Evolutionary conservation across 2,113 vertebrate genomes (phyloP).

Genomic region (Apus apus): DNA sequence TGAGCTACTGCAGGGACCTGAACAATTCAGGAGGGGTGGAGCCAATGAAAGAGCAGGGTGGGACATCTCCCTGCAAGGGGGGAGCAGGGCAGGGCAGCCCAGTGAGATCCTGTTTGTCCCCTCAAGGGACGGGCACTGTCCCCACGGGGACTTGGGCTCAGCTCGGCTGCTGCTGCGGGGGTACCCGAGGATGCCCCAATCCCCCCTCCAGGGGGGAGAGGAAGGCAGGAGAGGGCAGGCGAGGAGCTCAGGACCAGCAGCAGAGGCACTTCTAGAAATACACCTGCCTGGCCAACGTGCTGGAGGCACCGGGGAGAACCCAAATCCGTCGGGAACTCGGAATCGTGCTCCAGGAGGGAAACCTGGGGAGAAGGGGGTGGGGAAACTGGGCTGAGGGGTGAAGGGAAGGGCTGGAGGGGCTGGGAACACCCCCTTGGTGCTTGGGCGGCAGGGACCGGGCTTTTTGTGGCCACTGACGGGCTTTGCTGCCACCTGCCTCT

Average conservation of each 20-base stretch:
- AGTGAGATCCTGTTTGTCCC: fast-evolving
- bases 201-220: fast-evolving
- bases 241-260: background rate
- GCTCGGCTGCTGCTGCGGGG: background rate
- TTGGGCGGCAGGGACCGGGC: background rate
- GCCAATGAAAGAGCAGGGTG: fast-evolving
- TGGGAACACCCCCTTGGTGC: fast-evolving
- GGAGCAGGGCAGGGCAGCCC: background rate
- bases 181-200: background rate
- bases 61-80: too few relatives aligned
- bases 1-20: background rate
- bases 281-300: background rate
- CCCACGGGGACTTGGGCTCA: background rate
- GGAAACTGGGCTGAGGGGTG: fast-evolving
- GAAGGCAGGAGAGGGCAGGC: background rate
- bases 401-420: background rate
- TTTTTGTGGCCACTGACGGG: background rate
- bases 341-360: background rate
- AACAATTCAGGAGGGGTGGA: background rate
- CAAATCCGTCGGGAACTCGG: background rate
- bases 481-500: constrained; percentile 54
- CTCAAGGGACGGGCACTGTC: fast-evolving
- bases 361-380: background rate
- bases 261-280: fast-evolving
- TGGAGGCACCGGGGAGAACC: background rate